Base-by-base conservation (phyloP, 2,797 vertebrate genomes). In the Smutsia temminckii region DNA sequence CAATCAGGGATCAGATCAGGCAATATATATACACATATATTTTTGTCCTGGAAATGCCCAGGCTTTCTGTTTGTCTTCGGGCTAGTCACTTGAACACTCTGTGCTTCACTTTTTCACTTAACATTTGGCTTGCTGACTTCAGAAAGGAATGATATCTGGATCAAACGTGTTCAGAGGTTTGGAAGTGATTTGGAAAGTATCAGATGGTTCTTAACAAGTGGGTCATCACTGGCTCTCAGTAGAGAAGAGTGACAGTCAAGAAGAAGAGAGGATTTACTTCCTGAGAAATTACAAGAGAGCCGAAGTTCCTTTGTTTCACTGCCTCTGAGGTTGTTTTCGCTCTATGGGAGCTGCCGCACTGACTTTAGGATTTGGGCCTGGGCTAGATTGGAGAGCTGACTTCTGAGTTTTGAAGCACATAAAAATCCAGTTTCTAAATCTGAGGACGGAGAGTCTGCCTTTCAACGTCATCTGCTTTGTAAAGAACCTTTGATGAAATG, bases 401-500 rank as follows among this genome's bases (percentile, higher is more conserved):
- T 79, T 96, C n/a, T 37, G 32, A 89, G 46, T 71, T 87, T 93
- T 85, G 79, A 92, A 89, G 59, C 89, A 18, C 40, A 32, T 94
- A 88, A 89, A 46, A 88, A 71, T 63, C 49, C 57, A 79, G 27
- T 88, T 32, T 93, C 37, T 85, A 77, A 93, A 93, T 14, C 14
- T 71, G 64, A 83, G 89, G 85, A 92, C 59, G 72, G 79, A 91
- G 64, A 95, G 37, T 10, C 34, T 89, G 49, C 16, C 3, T 89
- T 97, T 91, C 61, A 78, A 14, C 27, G 34, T 57, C 78, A 85
- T 66, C 37, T 37, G 20, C 32, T 96, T 95, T 85, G 63, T 68
- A 86, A 96, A 83, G 72, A 87, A 77, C 13, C 23, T 92, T 96
- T 90, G 91, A 90, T 63, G 87, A 94, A 85, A 75, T 74, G 57